Evolutionary conservation across 1,140 invertebrate genomes (phyloP).

Genomic region (Philotrypesis tridentata): DNA sequence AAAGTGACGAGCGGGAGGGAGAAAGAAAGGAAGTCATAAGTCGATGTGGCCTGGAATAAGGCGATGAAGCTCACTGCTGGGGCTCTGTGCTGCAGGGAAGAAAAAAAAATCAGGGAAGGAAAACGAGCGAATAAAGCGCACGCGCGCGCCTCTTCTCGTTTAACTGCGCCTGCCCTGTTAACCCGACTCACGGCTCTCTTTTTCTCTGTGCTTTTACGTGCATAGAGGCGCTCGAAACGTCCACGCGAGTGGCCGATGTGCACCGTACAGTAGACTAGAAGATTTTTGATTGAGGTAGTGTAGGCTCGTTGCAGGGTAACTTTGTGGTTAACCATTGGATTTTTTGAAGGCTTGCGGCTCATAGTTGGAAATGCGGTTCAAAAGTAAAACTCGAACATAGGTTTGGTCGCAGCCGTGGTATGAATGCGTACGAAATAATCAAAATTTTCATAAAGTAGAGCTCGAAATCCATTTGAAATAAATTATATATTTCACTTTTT

Average conservation of each 20-base stretch:
- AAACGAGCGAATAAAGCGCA: slow-evolving; percentile 7
- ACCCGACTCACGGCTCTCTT: not conserved
- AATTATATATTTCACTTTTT: too few relatives aligned
- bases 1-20: slow-evolving; percentile 6
- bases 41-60: not conserved
- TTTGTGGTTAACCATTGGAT: too few relatives aligned
- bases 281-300: slow-evolving; percentile 5
- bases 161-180: not conserved
- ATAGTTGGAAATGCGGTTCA: too few relatives aligned
- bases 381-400: too few relatives aligned
- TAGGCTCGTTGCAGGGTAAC: too few relatives aligned
- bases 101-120: not conserved
- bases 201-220: not conserved
- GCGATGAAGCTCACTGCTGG: not conserved
- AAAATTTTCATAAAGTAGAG: too few relatives aligned
- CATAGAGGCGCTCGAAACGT: not conserved
- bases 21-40: slow-evolving; percentile 3
- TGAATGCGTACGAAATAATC: too few relatives aligned
- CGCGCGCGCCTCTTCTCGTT: not conserved
- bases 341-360: too few relatives aligned
- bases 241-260: too few relatives aligned
- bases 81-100: not conserved
- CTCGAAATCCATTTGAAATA: too few relatives aligned
- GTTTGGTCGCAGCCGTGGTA: too few relatives aligned
- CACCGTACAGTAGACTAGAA: not conserved